Base-by-base conservation (phyloP, 2,113 vertebrate genomes). In the Podocnemis expansa region DNA sequence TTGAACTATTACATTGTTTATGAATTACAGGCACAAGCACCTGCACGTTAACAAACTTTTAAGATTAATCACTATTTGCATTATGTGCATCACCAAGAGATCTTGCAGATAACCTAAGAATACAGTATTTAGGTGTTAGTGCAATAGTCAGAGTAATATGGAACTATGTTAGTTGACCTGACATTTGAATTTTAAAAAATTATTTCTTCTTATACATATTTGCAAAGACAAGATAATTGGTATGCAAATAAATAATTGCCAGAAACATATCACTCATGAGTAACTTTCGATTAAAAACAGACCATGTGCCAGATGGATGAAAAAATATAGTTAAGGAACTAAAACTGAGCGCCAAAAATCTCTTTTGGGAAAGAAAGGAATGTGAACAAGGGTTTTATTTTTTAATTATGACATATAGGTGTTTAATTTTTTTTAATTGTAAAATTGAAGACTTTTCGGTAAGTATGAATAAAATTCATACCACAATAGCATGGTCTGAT, bases 321-420 rank as follows among this genome's bases (percentile, higher is more conserved):
- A 70, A 84, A 88, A 92, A 76, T 47, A 43, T 55, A 75, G 41
- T 83, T 49, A 89, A 80, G 70, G 25, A 55, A 89, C 82, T 34
- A 70, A 43, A 91, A 83, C 41, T 24, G 70, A 91, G 76, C 22
- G 78, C 90, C 86, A 87, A 88, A 89, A 79, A 11, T 91, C 89
- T n/a, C 38, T 16, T 34, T n/a, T 17, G 19, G 22, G 8, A 45
- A 78, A 16, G 21, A 4, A 24, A 34, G 56, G 13, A 91, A 94
- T 67, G 34, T n/a, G n/a, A 67, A 38, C 31, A 94, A 45, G 16
- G 79, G 34, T 19, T 85, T 24, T 81, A 60, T 60, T 45, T 83
- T 67, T n/a, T 67, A 67, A 67, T 67, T 38, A 67, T 67, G 34
- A 38, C 63, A 67, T 38, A n/a, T 34, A 67, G 60, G 31, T 34